Conservation (phyloP, 2,113 vertebrate species). For the Nerophis ophidion region DNA sequence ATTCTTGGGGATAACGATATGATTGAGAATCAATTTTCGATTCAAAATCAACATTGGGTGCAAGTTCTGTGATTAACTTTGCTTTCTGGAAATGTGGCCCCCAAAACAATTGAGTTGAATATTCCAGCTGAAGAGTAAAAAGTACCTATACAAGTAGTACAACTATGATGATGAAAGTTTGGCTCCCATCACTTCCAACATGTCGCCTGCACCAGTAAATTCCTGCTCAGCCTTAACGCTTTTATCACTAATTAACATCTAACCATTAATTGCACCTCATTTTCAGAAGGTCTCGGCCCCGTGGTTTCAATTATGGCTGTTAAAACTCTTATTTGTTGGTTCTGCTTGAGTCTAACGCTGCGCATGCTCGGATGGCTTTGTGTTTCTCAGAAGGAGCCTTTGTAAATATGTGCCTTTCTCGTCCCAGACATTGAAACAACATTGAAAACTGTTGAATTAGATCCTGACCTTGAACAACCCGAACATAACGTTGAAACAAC, state of each 20-base stretch:
- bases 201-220: constrained; percentile 1
- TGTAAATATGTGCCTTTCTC: constrained; percentile 28
- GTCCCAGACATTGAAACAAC: not conserved
- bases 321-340: not conserved
- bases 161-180: not conserved
- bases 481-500: too few species aligned
- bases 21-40: too few species aligned
- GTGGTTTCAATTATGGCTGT: not conserved
- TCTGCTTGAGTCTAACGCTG: constrained; percentile 1
- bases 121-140: too few species aligned
- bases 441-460: too few species aligned
- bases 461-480: too few species aligned
- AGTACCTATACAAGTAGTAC: too few species aligned
- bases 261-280: not conserved
- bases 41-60: too few species aligned
- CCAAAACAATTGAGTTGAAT: too few species aligned
- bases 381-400: not conserved
- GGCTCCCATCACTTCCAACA: not conserved
- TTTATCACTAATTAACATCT: constrained; percentile 11
- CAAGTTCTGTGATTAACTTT: too few species aligned
- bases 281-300: not conserved
- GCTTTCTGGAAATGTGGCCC: too few species aligned
- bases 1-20: too few species aligned
- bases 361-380: not conserved
- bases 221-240: not conserved